Evolutionary conservation across 2,888 invertebrate species (phyloP).

Genomic region (Tolmerus cingulatus): DNA sequence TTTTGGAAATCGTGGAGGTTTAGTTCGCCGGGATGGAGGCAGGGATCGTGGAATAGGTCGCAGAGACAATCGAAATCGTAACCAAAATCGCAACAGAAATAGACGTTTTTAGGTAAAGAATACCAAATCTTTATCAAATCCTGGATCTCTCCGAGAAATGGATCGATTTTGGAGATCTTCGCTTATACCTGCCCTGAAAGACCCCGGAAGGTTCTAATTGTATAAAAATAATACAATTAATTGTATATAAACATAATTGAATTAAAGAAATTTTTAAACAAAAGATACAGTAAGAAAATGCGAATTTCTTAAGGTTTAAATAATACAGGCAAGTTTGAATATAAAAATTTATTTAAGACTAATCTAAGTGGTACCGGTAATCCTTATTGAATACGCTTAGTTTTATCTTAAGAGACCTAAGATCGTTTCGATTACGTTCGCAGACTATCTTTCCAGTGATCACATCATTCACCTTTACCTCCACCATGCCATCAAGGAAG

Average conservation of each 20-base stretch:
- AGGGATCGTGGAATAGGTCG: conserved; percentile 40
- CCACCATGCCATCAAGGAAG: conserved; percentile 77
- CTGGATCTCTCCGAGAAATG: background rate
- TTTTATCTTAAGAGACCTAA: conserved; percentile 75
- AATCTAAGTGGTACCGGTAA: conserved; percentile 73
- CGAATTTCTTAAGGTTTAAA: background rate
- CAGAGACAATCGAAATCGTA: conserved; percentile 35
- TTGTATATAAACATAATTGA: background rate
- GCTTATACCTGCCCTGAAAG: background rate
- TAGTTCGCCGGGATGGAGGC: background rate
- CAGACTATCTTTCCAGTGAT: conserved; percentile 76
- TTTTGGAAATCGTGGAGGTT: background rate
- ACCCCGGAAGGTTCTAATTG: background rate
- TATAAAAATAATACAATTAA: background rate
- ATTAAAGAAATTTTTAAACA: background rate
- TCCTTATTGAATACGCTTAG: conserved; percentile 71
- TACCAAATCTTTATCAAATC: background rate
- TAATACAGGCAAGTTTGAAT: background rate
- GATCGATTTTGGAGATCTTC: background rate
- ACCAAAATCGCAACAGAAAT: conserved; percentile 49
- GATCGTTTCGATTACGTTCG: conserved; percentile 75
- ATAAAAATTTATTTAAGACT: conserved; percentile 52
- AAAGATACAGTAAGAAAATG: background rate
- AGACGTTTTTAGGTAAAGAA: conserved; percentile 30
- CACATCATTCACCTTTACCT: conserved; percentile 73